Evolutionary conservation across 1,140 invertebrate species (phyloP).

Genomic region (Muscidifurax raptorellus): DNA sequence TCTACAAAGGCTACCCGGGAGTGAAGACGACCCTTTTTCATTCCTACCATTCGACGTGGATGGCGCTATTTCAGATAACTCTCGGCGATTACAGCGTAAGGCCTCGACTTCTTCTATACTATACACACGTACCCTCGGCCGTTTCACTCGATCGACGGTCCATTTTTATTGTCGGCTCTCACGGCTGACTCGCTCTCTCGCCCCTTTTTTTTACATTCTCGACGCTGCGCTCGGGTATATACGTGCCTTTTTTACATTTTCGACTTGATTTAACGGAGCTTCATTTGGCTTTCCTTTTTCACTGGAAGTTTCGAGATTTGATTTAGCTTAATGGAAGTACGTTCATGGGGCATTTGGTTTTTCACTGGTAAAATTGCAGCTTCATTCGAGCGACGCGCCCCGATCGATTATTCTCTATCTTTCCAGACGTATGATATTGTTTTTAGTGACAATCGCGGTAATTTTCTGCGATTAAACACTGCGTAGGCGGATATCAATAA

Average conservation of each 20-base stretch:
- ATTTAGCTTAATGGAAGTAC: too few relatives aligned
- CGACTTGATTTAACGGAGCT: background rate
- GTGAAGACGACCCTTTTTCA: slow-evolving; percentile 86
- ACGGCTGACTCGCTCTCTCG: background rate
- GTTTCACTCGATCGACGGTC: background rate
- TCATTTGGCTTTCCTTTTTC: too few relatives aligned
- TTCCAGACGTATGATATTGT: too few relatives aligned
- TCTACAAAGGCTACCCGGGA: slow-evolving; percentile 94
- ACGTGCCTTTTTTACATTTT: background rate
- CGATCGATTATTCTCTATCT: too few relatives aligned
- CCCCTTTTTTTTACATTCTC: background rate
- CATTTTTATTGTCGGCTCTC: slow-evolving; percentile 22
- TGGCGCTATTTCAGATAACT: slow-evolving; percentile 98
- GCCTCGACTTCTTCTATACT: slow-evolving; percentile 40
- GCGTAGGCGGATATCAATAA: background rate
- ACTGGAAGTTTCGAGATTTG: too few relatives aligned
- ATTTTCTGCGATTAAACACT: too few relatives aligned
- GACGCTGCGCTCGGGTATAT: background rate
- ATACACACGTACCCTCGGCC: background rate
- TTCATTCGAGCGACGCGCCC: too few relatives aligned
- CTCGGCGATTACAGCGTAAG: slow-evolving; percentile 97
- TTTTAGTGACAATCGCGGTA: too few relatives aligned
- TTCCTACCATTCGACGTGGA: slow-evolving; percentile 94
- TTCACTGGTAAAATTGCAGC: too few relatives aligned
- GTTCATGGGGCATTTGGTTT: too few relatives aligned